Evolutionary conservation across 2,888 invertebrate species (phyloP), one percentile per base, ranked within the genome.

Genomic region (Orchestes rusci): DNA sequence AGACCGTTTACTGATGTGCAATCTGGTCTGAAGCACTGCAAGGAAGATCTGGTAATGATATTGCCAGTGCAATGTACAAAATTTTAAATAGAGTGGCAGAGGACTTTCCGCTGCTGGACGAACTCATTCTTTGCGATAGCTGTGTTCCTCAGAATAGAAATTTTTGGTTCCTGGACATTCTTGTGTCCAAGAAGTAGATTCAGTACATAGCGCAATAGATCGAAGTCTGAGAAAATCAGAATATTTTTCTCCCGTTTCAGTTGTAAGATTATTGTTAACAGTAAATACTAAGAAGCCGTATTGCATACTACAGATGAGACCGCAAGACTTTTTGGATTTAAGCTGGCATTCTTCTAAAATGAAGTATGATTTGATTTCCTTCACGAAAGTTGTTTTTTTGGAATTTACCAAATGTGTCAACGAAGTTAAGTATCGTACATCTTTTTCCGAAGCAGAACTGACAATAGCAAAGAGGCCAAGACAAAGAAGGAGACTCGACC

Each of bases 101-200:
- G n/a, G n/a, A n/a, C n/a, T 18, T n/a, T n/a, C 36, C 12, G n/a
- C n/a, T 16, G 16, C 16, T 38, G n/a, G 38, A 38, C 27, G 38
- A 38, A 15, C n/a, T 38, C 27, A 38, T 16, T 3, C 16, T 38
- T 10, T 38, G 38, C n/a, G 38, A 38, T 20, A 38, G 38, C 16
- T 27, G 27, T 16, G 38, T 38, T n/a, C 28, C 29, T 28, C 4
- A 38, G 12, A 38, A 38, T 3, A n/a, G 19, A 2, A 36, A 43
- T 58, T 39, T 51, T 59, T 52, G 16, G 49, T 45, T 19, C 53
- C 55, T n/a, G 54, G 58, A n/a, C 55, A 56, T 35, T 54, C 53
- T 4, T 51, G 44, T 31, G 38, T 53, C 12, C 56, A 57, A 34
- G 54, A 58, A 47, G 47, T 56, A n/a, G 53, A 56, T 45, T 17